phyloP scores from a whole-genome alignment of 2,113 vertebrate genomes.

The Indri indri region DNA sequence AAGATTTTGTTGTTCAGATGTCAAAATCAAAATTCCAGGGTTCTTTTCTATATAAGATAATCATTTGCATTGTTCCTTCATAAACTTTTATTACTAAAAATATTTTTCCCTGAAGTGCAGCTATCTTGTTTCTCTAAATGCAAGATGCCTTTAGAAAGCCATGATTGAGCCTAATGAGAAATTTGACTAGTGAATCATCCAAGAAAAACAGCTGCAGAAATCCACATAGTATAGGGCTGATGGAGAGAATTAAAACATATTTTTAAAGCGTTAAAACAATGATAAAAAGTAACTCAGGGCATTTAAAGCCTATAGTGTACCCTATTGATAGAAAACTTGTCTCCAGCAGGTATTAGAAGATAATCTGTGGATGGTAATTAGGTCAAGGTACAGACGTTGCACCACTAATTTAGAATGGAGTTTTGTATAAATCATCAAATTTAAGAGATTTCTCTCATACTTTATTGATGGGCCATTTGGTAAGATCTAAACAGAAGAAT shows the following conservation, averaged over 20 bases:
- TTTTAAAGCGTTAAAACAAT: neutral
- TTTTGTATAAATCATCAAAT: neutral
- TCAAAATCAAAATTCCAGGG: slow-evolving; percentile 39
- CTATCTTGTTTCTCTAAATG: slow-evolving; percentile 28
- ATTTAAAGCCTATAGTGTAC: neutral
- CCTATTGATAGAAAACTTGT: slow-evolving; percentile 6
- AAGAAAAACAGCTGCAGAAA: slow-evolving; percentile 40
- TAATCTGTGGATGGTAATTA: neutral
- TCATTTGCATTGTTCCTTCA: slow-evolving; percentile 40
- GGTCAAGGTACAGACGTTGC: neutral
- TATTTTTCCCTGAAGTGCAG: neutral
- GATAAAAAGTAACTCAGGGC: neutral
- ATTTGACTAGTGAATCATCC: neutral
- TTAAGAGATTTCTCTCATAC: neutral
- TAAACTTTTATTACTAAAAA: neutral
- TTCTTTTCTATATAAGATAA: neutral
- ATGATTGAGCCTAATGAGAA: slow-evolving; percentile 46
- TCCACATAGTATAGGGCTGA: neutral
- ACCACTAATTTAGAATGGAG: neutral
- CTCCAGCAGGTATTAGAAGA: neutral
- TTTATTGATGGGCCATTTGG: neutral
- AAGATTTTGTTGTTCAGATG: slow-evolving; percentile 37
- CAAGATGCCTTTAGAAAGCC: neutral
- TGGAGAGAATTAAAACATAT: neutral
- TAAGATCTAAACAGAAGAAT: neutral